Conservation (phyloP, 2,797 vertebrate genomes). For the Semotilus atromaculatus region DNA sequence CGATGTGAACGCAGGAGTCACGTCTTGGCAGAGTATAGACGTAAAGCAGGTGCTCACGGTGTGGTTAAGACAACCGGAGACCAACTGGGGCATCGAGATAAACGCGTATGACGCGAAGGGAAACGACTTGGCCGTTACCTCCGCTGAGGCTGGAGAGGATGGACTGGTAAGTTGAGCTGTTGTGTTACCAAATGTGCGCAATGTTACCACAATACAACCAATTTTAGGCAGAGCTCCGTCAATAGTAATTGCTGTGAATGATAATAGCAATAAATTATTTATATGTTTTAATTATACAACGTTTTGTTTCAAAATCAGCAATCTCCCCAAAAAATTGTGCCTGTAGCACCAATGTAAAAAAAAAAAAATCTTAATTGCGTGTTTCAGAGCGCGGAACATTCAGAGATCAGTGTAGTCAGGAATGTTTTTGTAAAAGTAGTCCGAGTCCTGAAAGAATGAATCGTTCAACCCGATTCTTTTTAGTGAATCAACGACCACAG, state of each 20-base stretch:
- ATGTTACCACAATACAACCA: neutral
- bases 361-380: neutral
- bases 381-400: neutral
- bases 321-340: too few relatives aligned
- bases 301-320: neutral
- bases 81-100: conserved; percentile 98
- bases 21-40: conserved; percentile 97
- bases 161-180: conserved; percentile 87
- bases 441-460: neutral
- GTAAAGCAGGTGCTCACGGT: conserved; percentile 95
- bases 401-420: neutral
- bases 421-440: neutral
- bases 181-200: neutral
- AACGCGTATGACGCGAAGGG: conserved; percentile 92
- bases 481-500: neutral
- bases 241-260: neutral
- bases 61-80: conserved; percentile 98
- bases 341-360: neutral
- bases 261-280: neutral
- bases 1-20: conserved; percentile 89
- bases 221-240: neutral
- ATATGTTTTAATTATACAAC: neutral
- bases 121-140: conserved; percentile 91
- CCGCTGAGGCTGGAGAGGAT: conserved; percentile 87
- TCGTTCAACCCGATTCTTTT: neutral